Conservation (phyloP, 2,113 vertebrate species). For the Protobothrops flavoviridis region DNA sequence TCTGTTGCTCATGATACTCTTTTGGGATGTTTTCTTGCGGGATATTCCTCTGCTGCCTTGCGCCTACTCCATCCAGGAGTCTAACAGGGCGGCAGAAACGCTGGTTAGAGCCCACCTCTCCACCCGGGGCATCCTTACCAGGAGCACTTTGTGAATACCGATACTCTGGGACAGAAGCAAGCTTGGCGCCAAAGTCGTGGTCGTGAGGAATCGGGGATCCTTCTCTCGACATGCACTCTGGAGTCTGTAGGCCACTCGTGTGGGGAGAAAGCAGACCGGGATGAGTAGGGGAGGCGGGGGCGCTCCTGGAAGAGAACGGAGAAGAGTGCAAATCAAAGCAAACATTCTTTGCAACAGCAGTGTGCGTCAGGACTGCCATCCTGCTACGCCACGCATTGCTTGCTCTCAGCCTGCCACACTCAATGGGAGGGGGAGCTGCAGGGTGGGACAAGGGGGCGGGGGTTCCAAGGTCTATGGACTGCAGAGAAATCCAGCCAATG, state of each 20-base stretch:
- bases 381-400: no score
- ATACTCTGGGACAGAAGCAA: conserved; percentile 93
- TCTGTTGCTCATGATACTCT: not conserved
- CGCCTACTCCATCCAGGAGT: not conserved
- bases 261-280: conserved; percentile 91
- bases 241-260: conserved; percentile 94
- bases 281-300: conserved; percentile 95
- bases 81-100: not conserved
- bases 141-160: conserved; percentile 96
- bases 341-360: not conserved
- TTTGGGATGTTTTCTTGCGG: no score
- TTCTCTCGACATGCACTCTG: conserved; percentile 93
- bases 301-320: conserved; percentile 77
- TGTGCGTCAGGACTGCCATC: no score
- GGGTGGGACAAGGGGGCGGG: no score
- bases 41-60: not conserved
- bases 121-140: conserved; percentile 73
- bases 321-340: not conserved
- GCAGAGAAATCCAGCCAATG: no score
- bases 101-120: not conserved
- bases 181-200: conserved; percentile 88
- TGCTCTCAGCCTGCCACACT: no score
- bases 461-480: no score
- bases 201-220: conserved; percentile 93
- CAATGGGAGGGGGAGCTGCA: no score